phyloP scores from a whole-genome alignment of 2,797 vertebrate genomes.

The Acanthornis magna region DNA sequence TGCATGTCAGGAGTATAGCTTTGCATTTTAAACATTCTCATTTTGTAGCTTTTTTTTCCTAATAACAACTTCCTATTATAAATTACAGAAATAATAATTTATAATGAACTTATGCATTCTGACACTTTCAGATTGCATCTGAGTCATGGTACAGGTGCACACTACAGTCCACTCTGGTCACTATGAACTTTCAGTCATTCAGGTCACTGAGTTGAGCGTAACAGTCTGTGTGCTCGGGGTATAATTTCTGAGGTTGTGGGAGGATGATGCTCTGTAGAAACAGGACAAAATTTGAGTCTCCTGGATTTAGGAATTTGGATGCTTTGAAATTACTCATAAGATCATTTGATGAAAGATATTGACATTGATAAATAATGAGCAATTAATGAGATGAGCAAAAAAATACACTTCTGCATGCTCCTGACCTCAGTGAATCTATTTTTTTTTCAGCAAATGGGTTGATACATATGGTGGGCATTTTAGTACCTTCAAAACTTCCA shows the following conservation, averaged over 20 bases:
- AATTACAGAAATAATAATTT: neutral
- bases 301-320: neutral
- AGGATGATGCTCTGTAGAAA: neutral
- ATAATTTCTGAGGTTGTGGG: neutral
- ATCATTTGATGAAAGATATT: neutral
- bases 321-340: neutral
- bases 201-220: neutral
- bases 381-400: neutral
- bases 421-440: neutral
- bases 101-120: neutral
- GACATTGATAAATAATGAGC: neutral
- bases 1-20: neutral
- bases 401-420: neutral
- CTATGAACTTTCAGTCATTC: neutral
- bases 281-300: neutral
- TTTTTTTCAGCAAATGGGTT: neutral
- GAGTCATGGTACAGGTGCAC: neutral
- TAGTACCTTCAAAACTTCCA: neutral
- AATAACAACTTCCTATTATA: neutral
- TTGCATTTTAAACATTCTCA: neutral
- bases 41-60: neutral
- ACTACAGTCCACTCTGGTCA: neutral
- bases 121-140: neutral
- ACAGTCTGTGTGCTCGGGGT: rapidly evolving
- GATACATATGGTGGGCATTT: neutral